Conservation (phyloP, 2,888 invertebrate genomes). For the Sericinus montela region DNA sequence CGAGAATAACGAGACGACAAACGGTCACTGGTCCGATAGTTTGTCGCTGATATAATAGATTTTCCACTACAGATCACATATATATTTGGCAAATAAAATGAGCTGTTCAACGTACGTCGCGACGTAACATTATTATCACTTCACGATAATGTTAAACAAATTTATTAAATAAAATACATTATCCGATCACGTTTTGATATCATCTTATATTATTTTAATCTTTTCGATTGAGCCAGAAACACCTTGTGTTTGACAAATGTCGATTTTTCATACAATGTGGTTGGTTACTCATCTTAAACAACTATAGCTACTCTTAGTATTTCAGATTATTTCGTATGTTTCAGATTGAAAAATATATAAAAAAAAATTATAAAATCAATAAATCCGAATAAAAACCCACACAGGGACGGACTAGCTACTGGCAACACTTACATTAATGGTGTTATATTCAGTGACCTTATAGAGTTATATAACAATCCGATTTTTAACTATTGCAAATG, state of each 20-base stretch:
- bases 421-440: conserved; percentile 57
- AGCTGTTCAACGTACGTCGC: conserved; percentile 41
- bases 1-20: conserved; percentile 64
- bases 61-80: conserved; percentile 66
- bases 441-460: conserved; percentile 49
- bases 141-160: conserved; percentile 5
- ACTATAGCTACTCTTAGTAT: no score
- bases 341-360: conserved; percentile 9
- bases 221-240: conserved; percentile 6
- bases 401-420: conserved; percentile 60
- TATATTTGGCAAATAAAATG: conserved; percentile 70
- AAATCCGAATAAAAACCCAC: conserved; percentile 49
- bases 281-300: not conserved
- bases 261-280: not conserved
- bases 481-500: conserved; percentile 1
- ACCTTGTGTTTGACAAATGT: not conserved
- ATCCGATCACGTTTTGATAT: conserved; percentile 3
- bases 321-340: not conserved
- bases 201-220: not conserved
- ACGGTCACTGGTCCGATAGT: conserved; percentile 70
- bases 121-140: conserved; percentile 17
- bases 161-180: conserved; percentile 15
- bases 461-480: conserved; percentile 23
- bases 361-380: conserved; percentile 13
- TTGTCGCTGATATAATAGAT: conserved; percentile 50